Percentiles rank a stretch among this genome's conserved stretches.
These are phyloP conservation scores for Drosophila rubida DNA, from an alignment of 2,888 invertebrate species.

Conservation along the genomic window DNA sequence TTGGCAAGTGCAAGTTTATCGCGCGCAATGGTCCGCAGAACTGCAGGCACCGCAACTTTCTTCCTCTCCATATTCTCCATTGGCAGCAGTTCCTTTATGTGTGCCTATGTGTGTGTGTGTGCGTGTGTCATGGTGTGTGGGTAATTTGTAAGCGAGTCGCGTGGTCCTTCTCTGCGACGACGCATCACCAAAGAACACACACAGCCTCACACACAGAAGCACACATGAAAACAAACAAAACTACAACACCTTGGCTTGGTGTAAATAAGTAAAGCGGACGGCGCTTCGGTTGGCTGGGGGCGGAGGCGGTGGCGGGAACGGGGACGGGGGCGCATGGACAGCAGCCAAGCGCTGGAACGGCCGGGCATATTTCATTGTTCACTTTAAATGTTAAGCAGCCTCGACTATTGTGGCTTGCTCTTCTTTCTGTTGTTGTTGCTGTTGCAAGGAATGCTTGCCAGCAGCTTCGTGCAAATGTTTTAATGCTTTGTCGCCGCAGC, in stretches of 20 bases:
- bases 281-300: conserved; percentile 4
- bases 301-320: no score
- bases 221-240: conserved; percentile 26
- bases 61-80: conserved; percentile 12
- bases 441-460: conserved; percentile 45
- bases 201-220: conserved; percentile 21
- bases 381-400: conserved; percentile 77
- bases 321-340: conserved; percentile 36
- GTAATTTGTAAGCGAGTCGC: conserved; percentile 75
- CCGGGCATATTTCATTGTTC: conserved; percentile 77
- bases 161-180: conserved; percentile 37
- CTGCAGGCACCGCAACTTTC: conserved; percentile 49
- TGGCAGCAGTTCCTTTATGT: conserved; percentile 16
- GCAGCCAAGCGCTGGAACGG: conserved; percentile 30
- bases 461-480: conserved; percentile 63
- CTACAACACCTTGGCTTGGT: conserved; percentile 64
- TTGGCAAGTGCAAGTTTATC: conserved; percentile 71
- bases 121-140: conserved; percentile 9
- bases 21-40: conserved; percentile 58
- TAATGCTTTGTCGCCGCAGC: conserved; percentile 63
- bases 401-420: conserved; percentile 40
- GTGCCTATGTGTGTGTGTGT: conserved; percentile 10
- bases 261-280: conserved; percentile 68
- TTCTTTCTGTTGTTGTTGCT: conserved; percentile 27
- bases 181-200: conserved; percentile 38